Base-by-base conservation (phyloP, 2,888 invertebrate species). In the Protula sp. region DNA sequence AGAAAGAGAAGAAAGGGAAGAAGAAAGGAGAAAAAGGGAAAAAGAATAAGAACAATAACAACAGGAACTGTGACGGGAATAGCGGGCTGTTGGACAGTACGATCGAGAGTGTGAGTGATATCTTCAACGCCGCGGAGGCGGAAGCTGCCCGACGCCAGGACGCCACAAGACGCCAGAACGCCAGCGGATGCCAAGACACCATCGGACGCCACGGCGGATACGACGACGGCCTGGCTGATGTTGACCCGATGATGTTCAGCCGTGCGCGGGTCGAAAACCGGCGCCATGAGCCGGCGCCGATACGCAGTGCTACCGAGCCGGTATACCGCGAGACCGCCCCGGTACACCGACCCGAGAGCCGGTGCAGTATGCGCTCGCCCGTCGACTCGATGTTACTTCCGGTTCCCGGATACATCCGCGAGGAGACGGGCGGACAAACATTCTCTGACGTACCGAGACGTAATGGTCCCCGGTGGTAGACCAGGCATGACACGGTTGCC, bases 91-190 rank as follows among this genome's bases (percentile, higher is more conserved):
- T 38, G 9, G 19, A 14, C 19, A n/a, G n/a, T n/a, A 19, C 9
- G 9, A 38, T 38, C 9, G 38, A 38, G 19, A 19, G 19, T 38
- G 38, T 38, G 38, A 38, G 9, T 9, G 9, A 38, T 9, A 19
- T 38, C 9, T 9, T 19, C 19, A 19, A 38, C 9, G 38, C 38
- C 9, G 38, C 38, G 9, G 38, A 38, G 19, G 19, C 38, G 9
- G 9, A 9, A 38, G 9, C 9, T 14, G 38, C 38, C 9, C 19
- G 9, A 38, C 9, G 9, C 38, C 19, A 9, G 9, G 38, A 2
- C 89, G 38, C 38, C 9, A 38, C 9, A 38, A 38, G 19, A 38
- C 9, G 9, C 38, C 9, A 19, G 9, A 9, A 38, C 19, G 38
- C 38, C 38, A 9, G 9, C 9, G 19, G 9, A 38, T 14, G 38